phyloP scores from a whole-genome alignment of 2,888 invertebrate species.

The Erpobdella octoculata region DNA sequence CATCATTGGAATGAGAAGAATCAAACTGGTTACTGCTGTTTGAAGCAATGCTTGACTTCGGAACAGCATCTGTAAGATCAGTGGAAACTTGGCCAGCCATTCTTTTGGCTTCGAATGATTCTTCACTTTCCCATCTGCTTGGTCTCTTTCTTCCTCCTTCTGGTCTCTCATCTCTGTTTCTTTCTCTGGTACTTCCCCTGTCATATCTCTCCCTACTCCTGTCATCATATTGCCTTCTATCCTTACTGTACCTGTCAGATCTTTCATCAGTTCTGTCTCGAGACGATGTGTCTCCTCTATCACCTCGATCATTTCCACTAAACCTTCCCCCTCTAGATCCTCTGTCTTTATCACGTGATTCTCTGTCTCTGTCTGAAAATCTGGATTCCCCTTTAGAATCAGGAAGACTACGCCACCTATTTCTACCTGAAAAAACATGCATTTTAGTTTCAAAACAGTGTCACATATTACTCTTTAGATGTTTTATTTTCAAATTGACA shows the following conservation, averaged over 20 bases:
- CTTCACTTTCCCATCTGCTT: conserved; percentile 7
- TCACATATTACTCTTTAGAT: no score
- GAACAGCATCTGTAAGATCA: no score
- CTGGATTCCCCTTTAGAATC: conserved; percentile 5
- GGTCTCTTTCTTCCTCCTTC: conserved; percentile 16
- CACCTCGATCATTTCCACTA: not conserved
- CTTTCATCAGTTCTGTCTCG: not conserved
- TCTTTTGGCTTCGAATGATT: not conserved
- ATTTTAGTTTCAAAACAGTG: no score
- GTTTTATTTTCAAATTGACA: no score
- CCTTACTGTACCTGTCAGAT: not conserved
- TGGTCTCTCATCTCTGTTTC: not conserved
- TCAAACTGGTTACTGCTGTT: no score
- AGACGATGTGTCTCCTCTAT: not conserved
- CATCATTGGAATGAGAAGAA: no score
- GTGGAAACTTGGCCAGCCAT: not conserved
- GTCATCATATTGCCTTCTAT: not conserved
- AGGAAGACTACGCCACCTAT: conserved; percentile 11
- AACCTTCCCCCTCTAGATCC: not conserved
- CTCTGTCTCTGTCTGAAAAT: not conserved
- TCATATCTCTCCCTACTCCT: not conserved
- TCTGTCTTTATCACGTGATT: not conserved
- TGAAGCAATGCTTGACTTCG: no score
- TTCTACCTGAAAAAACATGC: not conserved
- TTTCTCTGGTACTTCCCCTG: not conserved